Conservation (phyloP, 2,888 invertebrate species). For the Amblyteles armatorius region DNA sequence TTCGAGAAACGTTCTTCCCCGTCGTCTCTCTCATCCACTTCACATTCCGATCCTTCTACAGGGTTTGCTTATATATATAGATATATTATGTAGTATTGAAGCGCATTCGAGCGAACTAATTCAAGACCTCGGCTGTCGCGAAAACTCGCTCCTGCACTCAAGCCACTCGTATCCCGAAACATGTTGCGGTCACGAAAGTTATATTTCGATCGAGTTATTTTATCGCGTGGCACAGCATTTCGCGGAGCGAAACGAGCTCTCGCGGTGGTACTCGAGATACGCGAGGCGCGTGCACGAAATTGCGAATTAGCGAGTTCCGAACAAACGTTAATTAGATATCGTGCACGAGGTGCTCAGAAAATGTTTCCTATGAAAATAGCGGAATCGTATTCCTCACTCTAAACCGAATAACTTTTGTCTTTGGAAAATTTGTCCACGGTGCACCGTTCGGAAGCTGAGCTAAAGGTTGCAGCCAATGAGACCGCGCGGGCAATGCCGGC, state of each 20-base stretch:
- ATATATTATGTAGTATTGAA: constrained; percentile 38
- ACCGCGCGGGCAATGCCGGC: neutral
- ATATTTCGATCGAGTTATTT: constrained; percentile 54
- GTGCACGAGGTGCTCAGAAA: neutral
- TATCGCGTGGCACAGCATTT: constrained; percentile 28
- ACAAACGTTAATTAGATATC: constrained; percentile 15
- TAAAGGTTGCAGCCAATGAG: neutral
- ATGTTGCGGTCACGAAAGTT: constrained; percentile 56
- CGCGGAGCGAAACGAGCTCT: constrained; percentile 6
- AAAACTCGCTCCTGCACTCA: constrained; percentile 52
- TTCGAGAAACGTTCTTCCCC: constrained; percentile 37
- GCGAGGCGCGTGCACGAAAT: neutral
- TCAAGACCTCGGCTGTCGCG: constrained; percentile 48
- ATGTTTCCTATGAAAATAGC: neutral
- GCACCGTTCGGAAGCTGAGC: neutral
- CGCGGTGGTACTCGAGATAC: neutral
- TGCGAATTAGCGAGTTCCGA: neutral
- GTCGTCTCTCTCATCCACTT: constrained; percentile 31
- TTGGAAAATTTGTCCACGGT: neutral
- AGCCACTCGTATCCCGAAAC: constrained; percentile 39
- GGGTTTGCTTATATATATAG: neutral
- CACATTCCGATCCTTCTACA: constrained; percentile 29
- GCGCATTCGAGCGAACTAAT: constrained; percentile 40
- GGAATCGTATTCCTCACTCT: neutral
- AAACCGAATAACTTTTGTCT: neutral